A percentile compares a stretch with the other conserved stretches of the same genome.
Evolutionary conservation across 2,113 vertebrate genomes (phyloP).

Genomic region (Pluvialis apricaria): DNA sequence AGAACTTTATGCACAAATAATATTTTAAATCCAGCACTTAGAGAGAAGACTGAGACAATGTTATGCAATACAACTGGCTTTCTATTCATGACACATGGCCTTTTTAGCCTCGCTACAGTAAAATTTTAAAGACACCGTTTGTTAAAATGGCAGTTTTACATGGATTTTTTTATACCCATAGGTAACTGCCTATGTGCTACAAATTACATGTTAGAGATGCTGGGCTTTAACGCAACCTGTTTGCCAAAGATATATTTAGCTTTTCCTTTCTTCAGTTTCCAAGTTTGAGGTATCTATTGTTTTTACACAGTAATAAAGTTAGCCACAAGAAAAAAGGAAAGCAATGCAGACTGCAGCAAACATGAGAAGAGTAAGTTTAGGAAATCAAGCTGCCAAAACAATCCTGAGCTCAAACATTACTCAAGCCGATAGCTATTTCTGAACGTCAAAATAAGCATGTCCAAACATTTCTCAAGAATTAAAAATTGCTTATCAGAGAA

Average conservation of each 20-base stretch:
- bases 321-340: slow-evolving; percentile 27
- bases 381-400: slow-evolving; percentile 37
- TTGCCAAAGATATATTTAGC: not conserved
- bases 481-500: not conserved
- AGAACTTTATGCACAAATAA: not conserved
- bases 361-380: not conserved
- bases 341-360: not conserved
- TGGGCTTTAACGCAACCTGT: not conserved
- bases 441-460: not conserved
- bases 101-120: not conserved
- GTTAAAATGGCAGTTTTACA: not conserved
- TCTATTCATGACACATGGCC: not conserved
- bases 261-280: slow-evolving; percentile 16
- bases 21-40: slow-evolving; percentile 3
- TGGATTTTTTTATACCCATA: not conserved
- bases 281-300: slow-evolving; percentile 11
- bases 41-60: not conserved
- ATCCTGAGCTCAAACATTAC: not conserved
- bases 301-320: not conserved
- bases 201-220: not conserved
- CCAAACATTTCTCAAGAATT: not conserved
- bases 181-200: not conserved
- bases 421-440: not conserved
- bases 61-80: not conserved
- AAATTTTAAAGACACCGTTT: not conserved